Percentiles rank a stretch among this genome's conserved stretches.
Evolutionary conservation across 2,888 invertebrate genomes (phyloP).

Genomic region (Lithophane semibrunnea): DNA sequence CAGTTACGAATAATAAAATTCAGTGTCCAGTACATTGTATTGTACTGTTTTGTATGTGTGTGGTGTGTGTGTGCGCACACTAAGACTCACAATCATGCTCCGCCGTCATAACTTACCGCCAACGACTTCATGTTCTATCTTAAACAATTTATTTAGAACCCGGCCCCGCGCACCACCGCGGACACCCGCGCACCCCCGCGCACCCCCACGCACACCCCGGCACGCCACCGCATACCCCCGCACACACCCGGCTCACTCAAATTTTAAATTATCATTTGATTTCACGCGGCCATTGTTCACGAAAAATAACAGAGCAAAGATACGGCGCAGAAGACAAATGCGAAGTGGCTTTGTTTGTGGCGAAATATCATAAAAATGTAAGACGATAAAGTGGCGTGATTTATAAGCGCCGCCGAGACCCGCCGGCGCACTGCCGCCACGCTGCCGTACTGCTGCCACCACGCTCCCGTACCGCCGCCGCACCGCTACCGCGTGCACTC

Average conservation of each 20-base stretch:
- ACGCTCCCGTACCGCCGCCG: not conserved
- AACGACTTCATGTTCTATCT: conserved; percentile 74
- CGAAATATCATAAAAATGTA: conserved; percentile 83
- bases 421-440: conserved; percentile 26
- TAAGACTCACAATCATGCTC: conserved; percentile 42
- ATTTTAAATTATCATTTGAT: conserved; percentile 86
- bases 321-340: conserved; percentile 81
- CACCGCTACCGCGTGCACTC: conserved; percentile 16
- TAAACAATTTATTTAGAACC: conserved; percentile 76
- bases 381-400: conserved; percentile 82
- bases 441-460: conserved; percentile 8
- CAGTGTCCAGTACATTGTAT: conserved; percentile 25
- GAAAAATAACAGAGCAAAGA: conserved; percentile 79
- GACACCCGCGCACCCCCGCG: conserved; percentile 20
- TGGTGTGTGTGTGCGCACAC: conserved; percentile 27
- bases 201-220: conserved; percentile 25
- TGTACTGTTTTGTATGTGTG: too few species aligned
- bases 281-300: conserved; percentile 78
- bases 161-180: conserved; percentile 30
- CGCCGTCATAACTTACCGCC: conserved; percentile 71
- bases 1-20: conserved; percentile 25
- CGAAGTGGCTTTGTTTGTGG: conserved; percentile 82
- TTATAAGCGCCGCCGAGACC: conserved; percentile 68
- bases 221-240: conserved; percentile 23
- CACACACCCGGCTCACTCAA: conserved; percentile 68